phyloP scores from a whole-genome alignment of 2,888 invertebrate species.

The Molanna angustata region DNA sequence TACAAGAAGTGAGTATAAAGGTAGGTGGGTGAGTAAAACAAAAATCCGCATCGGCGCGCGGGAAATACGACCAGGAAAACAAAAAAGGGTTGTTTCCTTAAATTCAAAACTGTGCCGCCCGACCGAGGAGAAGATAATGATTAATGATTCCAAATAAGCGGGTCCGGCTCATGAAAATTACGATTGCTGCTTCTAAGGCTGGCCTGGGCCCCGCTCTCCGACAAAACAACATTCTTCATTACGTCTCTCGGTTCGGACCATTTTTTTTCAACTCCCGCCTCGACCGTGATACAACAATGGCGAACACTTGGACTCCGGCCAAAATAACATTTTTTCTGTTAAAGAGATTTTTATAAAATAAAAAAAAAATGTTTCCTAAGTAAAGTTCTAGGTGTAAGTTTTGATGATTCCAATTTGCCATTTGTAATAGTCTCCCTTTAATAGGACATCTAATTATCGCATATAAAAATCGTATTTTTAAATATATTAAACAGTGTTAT shows the following conservation, averaged over 20 bases:
- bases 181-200: constrained; percentile 13
- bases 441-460: too few species aligned
- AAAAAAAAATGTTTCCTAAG: too few species aligned
- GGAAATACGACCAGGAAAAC: constrained; percentile 14
- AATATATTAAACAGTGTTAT: too few species aligned
- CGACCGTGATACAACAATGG: too few species aligned
- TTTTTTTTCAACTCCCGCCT: constrained; percentile 6
- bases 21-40: constrained; percentile 19
- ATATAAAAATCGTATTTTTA: too few species aligned
- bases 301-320: too few species aligned
- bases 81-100: constrained; percentile 55
- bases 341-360: too few species aligned
- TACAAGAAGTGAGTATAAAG: constrained; percentile 20
- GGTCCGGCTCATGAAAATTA: constrained; percentile 40
- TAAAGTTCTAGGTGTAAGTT: too few species aligned
- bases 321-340: too few species aligned
- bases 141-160: constrained; percentile 59
- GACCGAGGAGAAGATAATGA: constrained; percentile 51
- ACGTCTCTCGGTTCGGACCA: constrained; percentile 5
- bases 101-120: constrained; percentile 46
- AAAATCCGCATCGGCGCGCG: constrained; percentile 22
- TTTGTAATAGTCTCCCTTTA: too few species aligned
- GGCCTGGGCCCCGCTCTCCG: constrained; percentile 7
- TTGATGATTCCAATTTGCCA: too few species aligned
- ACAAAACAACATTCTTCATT: constrained; percentile 18